These are phyloP conservation scores for Oscheius onirici DNA, from an alignment of 2,888 invertebrate species.

Conservation along the genomic window DNA sequence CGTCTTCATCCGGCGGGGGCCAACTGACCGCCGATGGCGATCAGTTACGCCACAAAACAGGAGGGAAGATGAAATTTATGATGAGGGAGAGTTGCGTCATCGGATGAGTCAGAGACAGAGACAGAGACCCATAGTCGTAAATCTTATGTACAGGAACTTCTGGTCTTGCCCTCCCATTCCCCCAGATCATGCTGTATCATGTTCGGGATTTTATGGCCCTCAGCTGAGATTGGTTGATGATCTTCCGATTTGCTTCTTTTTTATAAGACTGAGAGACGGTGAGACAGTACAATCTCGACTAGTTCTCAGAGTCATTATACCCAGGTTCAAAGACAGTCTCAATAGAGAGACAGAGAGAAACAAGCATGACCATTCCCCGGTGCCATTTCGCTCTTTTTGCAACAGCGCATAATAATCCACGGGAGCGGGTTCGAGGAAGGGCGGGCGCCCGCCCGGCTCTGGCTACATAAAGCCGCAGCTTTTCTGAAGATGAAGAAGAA, in stretches of 20 bases:
- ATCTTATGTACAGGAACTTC: not conserved
- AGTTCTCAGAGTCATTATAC: no score
- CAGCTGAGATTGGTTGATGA: no score
- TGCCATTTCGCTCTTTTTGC: conserved; percentile 31
- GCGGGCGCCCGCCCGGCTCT: conserved; percentile 17
- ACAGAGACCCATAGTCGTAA: no score
- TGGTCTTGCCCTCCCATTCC: no score
- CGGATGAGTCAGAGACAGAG: not conserved
- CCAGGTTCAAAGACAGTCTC: no score
- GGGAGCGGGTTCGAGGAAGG: conserved; percentile 31
- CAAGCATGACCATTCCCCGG: not conserved
- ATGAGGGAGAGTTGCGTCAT: not conserved
- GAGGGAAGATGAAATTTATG: not conserved
- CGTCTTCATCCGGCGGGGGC: conserved; percentile 6
- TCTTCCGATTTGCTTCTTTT: no score
- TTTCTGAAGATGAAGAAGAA: not conserved
- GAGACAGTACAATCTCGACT: not conserved
- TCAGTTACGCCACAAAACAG: conserved; percentile 20
- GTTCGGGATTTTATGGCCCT: no score
- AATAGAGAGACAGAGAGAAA: no score
- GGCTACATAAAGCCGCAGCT: conserved; percentile 21
- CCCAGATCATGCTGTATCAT: no score
- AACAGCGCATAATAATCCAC: conserved; percentile 28
- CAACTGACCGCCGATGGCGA: not conserved
- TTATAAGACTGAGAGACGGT: no score